phyloP scores from a whole-genome alignment of 2,797 vertebrate genomes.

The Sebastes vulpes region DNA sequence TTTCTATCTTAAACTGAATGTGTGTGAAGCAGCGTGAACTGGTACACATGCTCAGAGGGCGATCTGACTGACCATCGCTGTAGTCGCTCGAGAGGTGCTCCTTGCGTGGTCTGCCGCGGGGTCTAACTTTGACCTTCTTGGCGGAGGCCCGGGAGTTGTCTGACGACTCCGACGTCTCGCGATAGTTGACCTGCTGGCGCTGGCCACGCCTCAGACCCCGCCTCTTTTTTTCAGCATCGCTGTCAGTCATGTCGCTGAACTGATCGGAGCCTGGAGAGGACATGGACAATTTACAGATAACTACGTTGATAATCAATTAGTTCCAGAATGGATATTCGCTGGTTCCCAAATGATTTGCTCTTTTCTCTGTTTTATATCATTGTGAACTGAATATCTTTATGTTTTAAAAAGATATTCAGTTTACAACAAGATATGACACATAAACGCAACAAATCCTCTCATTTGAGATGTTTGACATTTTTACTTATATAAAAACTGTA shows the following conservation, averaged over 20 bases:
- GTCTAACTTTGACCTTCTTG: constrained; percentile 78
- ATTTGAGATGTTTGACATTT: neutral
- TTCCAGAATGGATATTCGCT: neutral
- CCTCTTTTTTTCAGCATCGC: constrained; percentile 90
- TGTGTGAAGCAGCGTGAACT: neutral
- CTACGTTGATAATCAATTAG: neutral
- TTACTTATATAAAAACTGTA: neutral
- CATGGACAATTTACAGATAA: neutral
- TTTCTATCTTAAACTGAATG: neutral
- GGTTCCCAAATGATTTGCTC: neutral
- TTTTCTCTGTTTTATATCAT: neutral
- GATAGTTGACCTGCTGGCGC: constrained; percentile 95
- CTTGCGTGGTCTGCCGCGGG: constrained; percentile 80
- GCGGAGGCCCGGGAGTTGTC: constrained; percentile 89
- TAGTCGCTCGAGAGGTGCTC: constrained; percentile 93
- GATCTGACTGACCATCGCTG: constrained; percentile 89
- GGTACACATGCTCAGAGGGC: neutral
- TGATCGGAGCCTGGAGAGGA: constrained; percentile 89
- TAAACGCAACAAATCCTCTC: neutral
- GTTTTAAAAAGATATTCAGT: neutral
- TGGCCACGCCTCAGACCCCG: constrained; percentile 93
- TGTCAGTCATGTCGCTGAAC: constrained; percentile 91
- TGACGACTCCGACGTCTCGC: constrained; percentile 94
- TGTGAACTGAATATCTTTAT: too few relatives aligned
- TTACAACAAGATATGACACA: neutral